Percentiles rank a stretch among this genome's conserved stretches.
These are phyloP conservation scores for Malacoctenus gilli DNA, from an alignment of 2,797 vertebrate species.

Conservation along the genomic window DNA sequence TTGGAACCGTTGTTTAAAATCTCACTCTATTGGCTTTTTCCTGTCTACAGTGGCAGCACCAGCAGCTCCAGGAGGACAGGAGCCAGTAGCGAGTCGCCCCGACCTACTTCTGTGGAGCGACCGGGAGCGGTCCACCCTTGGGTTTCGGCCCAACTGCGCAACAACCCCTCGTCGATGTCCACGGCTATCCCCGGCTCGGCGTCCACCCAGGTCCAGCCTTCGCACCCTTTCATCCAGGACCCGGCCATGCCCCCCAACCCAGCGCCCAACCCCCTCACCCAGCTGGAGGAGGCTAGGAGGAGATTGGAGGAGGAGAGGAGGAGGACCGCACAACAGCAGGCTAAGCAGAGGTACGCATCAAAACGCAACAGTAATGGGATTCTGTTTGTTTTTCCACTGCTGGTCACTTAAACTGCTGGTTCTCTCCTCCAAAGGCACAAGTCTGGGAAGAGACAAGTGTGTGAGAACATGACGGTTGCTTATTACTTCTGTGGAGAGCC, in stretches of 20 bases:
- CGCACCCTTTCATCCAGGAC: conserved; percentile 96
- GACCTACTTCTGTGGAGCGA: conserved; percentile 88
- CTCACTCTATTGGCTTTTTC: no score
- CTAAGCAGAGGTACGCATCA: conserved; percentile 86
- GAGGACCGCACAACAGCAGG: conserved; percentile 83
- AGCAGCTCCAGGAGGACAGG: conserved; percentile 85
- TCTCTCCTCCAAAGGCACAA: conserved; percentile 81
- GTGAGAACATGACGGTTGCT: conserved; percentile 92
- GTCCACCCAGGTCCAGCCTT: conserved; percentile 86
- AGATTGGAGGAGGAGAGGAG: conserved; percentile 93
- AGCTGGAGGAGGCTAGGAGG: conserved; percentile 92
- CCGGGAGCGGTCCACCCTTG: conserved; percentile 89
- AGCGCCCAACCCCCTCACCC: conserved; percentile 92
- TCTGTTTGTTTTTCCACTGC: no score
- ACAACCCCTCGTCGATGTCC: conserved; percentile 75
- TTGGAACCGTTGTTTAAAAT: no score
- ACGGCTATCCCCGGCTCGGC: conserved; percentile 53
- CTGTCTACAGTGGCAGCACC: conserved; percentile 81
- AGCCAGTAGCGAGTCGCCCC: conserved; percentile 77
- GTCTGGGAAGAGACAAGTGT: conserved; percentile 84
- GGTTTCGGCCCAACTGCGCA: conserved; percentile 92
- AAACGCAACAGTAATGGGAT: not conserved
- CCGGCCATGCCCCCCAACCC: conserved; percentile 96
- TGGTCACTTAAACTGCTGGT: not conserved
- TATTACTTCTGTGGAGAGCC: conserved; percentile 97